Conservation (phyloP, 1,140 invertebrate species). For the Drosophila pallidifrons region DNA sequence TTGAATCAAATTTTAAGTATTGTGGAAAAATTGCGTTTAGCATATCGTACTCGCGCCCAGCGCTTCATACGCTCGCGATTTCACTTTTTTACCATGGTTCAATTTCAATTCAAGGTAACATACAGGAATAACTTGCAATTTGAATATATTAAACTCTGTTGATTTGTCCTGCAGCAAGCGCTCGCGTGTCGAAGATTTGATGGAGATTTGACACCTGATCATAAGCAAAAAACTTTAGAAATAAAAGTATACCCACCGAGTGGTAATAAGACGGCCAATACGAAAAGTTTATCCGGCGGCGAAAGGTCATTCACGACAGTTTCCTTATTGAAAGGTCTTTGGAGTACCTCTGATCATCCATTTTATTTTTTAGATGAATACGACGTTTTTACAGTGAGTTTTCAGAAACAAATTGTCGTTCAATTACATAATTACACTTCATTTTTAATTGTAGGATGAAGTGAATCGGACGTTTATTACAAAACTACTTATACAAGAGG, state of each 20-base stretch:
- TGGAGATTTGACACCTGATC: conserved; percentile 88
- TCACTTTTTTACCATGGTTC: conserved; percentile 69
- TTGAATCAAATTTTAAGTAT: conserved; percentile 34
- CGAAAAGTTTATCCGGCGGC: conserved; percentile 94
- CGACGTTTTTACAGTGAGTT: conserved; percentile 97
- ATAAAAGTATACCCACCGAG: conserved; percentile 87
- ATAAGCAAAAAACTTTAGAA: conserved; percentile 86
- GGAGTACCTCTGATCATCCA: conserved; percentile 95
- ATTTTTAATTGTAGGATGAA: conserved; percentile 87
- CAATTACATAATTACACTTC: neutral
- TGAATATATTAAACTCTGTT: conserved; percentile 20
- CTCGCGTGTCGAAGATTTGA: conserved; percentile 76
- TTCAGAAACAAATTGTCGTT: neutral
- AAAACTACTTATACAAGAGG: conserved; percentile 89
- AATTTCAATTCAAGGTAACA: conserved; percentile 61
- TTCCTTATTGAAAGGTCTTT: conserved; percentile 96
- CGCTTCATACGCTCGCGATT: conserved; percentile 54
- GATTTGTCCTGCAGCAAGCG: conserved; percentile 40
- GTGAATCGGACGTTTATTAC: conserved; percentile 90
- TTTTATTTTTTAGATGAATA: conserved; percentile 99
- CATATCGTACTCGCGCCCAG: conserved; percentile 58
- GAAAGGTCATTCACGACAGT: conserved; percentile 98
- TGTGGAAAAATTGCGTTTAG: conserved; percentile 48
- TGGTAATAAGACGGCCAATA: conserved; percentile 84
- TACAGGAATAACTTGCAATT: neutral